phyloP scores from a whole-genome alignment of 1,140 invertebrate genomes.

The Cryptotermes secundus region DNA sequence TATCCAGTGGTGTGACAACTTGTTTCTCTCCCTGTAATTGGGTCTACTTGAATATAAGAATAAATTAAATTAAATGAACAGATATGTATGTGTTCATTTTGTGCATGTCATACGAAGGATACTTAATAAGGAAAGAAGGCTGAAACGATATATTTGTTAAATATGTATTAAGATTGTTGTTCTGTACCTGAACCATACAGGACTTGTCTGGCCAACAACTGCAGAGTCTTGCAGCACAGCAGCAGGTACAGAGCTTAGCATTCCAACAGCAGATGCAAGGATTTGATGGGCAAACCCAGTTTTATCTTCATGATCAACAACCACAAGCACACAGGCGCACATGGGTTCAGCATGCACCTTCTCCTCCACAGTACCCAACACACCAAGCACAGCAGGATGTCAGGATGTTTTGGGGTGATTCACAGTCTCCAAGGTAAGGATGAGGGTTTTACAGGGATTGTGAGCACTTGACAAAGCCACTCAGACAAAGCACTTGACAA shows the following conservation, averaged over 20 bases:
- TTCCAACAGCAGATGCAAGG: slow-evolving; percentile 32
- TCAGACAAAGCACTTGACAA: too few relatives aligned
- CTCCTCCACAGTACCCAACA: slow-evolving; percentile 44
- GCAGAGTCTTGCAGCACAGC: slow-evolving; percentile 34
- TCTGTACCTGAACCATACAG: not conserved
- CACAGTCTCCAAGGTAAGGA: not conserved
- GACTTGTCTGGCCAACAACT: not conserved
- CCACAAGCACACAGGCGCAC: slow-evolving; percentile 63
- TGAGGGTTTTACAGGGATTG: too few relatives aligned
- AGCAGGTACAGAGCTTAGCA: slow-evolving; percentile 39
- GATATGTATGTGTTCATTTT: too few relatives aligned
- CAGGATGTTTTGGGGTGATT: slow-evolving; percentile 35
- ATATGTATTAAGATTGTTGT: not conserved
- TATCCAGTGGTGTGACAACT: too few relatives aligned
- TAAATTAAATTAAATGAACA: too few relatives aligned
- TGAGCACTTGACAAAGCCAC: not conserved
- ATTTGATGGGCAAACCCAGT: slow-evolving; percentile 51
- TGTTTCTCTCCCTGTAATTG: too few relatives aligned
- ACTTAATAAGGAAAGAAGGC: not conserved
- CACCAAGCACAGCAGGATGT: slow-evolving; percentile 43
- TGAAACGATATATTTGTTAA: too few relatives aligned
- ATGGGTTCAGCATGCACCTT: slow-evolving; percentile 60
- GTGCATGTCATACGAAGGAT: not conserved
- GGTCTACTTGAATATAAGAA: too few relatives aligned
- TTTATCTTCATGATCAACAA: slow-evolving; percentile 72